Conservation (phyloP, 2,888 invertebrate species). For the Dorcus parallelipipedus region DNA sequence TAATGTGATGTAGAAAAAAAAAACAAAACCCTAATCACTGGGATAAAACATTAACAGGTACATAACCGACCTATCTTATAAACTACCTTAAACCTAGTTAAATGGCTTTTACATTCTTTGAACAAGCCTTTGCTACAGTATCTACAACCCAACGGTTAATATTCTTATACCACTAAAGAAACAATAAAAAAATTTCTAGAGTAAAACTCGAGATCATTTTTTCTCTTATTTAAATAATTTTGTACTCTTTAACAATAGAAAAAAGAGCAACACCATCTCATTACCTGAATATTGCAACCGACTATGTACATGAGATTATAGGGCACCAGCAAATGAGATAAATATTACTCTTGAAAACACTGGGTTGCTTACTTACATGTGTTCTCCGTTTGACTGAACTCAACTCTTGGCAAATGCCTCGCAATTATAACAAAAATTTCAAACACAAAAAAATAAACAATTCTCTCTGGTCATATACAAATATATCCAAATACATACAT, state of each 20-base stretch:
- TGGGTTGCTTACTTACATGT: conserved; percentile 13
- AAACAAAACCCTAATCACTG: conserved; percentile 8
- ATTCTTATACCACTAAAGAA: conserved; percentile 33
- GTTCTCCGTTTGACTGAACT: not conserved
- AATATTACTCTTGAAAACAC: conserved; percentile 11
- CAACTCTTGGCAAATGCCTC: not conserved
- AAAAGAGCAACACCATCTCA: conserved; percentile 14
- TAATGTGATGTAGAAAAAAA: conserved; percentile 31
- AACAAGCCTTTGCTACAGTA: conserved; percentile 22
- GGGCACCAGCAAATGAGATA: conserved; percentile 9
- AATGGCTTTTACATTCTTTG: conserved; percentile 18
- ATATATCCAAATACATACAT: conserved; percentile 17
- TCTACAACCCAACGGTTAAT: conserved; percentile 23
- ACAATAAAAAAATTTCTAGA: conserved; percentile 36
- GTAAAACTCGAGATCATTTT: conserved; percentile 47
- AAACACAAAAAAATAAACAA: conserved; percentile 37
- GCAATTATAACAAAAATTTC: conserved; percentile 38
- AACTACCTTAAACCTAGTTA: conserved; percentile 14
- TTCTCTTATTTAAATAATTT: conserved; percentile 43
- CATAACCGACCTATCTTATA: conserved; percentile 17
- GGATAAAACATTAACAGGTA: conserved; percentile 13
- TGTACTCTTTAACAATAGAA: conserved; percentile 41
- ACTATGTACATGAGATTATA: conserved; percentile 15
- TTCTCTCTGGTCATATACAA: conserved; percentile 34
- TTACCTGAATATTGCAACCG: conserved; percentile 13